Conservation (phyloP, 2,797 vertebrate genomes). For the Syngnathus rostellatus region DNA sequence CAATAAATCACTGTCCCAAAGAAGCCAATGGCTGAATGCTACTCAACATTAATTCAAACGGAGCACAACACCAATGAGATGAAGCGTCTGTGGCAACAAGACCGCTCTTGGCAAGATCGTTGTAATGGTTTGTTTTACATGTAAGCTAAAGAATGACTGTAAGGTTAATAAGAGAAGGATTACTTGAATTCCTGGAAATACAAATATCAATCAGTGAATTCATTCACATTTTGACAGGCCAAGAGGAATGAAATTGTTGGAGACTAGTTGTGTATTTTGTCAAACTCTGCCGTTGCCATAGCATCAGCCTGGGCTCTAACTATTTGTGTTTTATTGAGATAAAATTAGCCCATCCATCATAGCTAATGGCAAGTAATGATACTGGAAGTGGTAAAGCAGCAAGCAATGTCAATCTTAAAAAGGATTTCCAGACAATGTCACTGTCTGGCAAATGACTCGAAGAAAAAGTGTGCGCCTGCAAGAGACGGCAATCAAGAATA, state of each 20-base stretch:
- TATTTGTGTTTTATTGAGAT: background rate
- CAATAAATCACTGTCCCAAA: slow-evolving; percentile 38
- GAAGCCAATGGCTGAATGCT: slow-evolving; percentile 20
- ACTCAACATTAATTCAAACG: slow-evolving; percentile 36
- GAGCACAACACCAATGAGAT: slow-evolving; percentile 20
- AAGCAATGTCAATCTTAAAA: background rate
- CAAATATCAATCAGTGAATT: too few relatives aligned
- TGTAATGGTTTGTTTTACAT: slow-evolving; percentile 28
- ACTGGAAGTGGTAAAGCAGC: background rate
- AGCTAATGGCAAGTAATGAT: background rate
- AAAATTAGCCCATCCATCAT: background rate
- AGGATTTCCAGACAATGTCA: background rate
- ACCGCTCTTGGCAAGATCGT: slow-evolving; percentile 20
- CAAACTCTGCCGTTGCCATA: background rate
- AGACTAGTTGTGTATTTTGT: background rate
- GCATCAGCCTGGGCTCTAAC: background rate
- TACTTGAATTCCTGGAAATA: background rate
- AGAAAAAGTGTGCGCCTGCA: too few relatives aligned
- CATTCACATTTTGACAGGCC: too few relatives aligned
- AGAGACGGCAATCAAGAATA: background rate
- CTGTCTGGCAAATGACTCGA: background rate
- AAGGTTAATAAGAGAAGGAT: slow-evolving; percentile 20
- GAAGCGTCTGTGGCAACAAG: slow-evolving; percentile 27
- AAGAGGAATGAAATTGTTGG: background rate
- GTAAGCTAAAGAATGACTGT: slow-evolving; percentile 14